A percentile compares a stretch with the other conserved stretches of the same genome.
phyloP scores from a whole-genome alignment of 1,140 invertebrate species.

The Centruroides vittatus region DNA sequence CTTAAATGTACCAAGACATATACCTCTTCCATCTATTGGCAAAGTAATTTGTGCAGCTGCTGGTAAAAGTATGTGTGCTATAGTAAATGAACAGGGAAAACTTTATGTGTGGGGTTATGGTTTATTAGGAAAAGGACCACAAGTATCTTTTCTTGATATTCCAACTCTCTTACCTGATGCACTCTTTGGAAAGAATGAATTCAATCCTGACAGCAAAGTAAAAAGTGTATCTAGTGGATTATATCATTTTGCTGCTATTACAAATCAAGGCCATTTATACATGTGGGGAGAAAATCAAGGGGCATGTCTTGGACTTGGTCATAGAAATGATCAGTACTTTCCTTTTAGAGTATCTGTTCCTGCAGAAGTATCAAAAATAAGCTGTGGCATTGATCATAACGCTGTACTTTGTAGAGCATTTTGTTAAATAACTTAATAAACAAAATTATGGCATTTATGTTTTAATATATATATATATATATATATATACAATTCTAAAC shows the following conservation, averaged over 20 bases:
- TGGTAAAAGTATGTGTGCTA: slow-evolving; percentile 71
- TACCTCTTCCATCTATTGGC: slow-evolving; percentile 48
- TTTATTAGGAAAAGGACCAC: slow-evolving; percentile 71
- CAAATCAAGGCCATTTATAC: slow-evolving; percentile 54
- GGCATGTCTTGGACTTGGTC: slow-evolving; percentile 66
- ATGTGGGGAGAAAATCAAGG: slow-evolving; percentile 78
- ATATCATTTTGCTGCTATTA: slow-evolving; percentile 63
- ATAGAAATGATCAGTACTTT: slow-evolving; percentile 66
- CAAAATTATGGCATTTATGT: too few relatives aligned
- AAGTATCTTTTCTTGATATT: slow-evolving; percentile 42
- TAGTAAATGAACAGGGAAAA: slow-evolving; percentile 54
- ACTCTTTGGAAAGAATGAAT: slow-evolving; percentile 72
- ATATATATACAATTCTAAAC: too few relatives aligned
- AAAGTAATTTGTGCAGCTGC: slow-evolving; percentile 64
- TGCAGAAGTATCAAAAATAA: slow-evolving; percentile 50
- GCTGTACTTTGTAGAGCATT: slow-evolving; percentile 16
- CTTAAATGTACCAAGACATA: slow-evolving; percentile 44
- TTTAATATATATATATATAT: too few relatives aligned
- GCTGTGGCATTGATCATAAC: slow-evolving; percentile 73
- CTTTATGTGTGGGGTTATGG: slow-evolving; percentile 90
- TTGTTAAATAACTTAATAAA: too few relatives aligned
- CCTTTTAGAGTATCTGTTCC: slow-evolving; percentile 67
- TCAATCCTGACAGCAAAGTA: slow-evolving; percentile 51
- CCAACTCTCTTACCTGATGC: slow-evolving; percentile 59
- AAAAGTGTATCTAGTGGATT: slow-evolving; percentile 43